These are phyloP conservation scores for Crax fasciolata DNA, from an alignment of 2,797 vertebrate species.

Conservation along the genomic window DNA sequence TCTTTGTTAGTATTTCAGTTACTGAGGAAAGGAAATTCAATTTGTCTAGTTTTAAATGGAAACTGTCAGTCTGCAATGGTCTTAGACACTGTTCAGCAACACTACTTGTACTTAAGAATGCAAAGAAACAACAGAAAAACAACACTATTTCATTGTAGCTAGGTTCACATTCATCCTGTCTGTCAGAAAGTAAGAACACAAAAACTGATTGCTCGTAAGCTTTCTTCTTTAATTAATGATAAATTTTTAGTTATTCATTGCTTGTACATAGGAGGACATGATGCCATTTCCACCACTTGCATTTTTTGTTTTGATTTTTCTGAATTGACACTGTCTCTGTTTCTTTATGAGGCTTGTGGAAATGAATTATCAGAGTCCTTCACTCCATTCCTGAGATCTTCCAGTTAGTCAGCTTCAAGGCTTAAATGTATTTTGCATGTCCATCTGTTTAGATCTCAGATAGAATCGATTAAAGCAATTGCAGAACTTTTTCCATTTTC, in stretches of 20 bases:
- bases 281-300: background rate
- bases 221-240: background rate
- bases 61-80: background rate
- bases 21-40: background rate
- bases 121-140: background rate
- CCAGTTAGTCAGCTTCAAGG: background rate
- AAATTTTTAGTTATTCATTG: background rate
- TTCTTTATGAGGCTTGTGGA: background rate
- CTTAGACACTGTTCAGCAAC: background rate
- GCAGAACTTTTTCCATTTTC: slow-evolving; percentile 17
- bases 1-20: background rate
- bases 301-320: background rate
- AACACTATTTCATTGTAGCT: background rate
- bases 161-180: background rate
- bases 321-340: background rate
- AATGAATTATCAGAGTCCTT: background rate
- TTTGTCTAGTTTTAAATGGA: background rate
- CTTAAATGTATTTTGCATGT: background rate
- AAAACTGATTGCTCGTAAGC: background rate
- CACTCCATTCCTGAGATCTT: background rate
- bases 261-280: background rate
- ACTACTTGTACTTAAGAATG: background rate
- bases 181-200: background rate
- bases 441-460: background rate
- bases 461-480: background rate